Evolutionary conservation across 2,888 invertebrate species (phyloP).

Genomic region (Sesia apiformis): DNA sequence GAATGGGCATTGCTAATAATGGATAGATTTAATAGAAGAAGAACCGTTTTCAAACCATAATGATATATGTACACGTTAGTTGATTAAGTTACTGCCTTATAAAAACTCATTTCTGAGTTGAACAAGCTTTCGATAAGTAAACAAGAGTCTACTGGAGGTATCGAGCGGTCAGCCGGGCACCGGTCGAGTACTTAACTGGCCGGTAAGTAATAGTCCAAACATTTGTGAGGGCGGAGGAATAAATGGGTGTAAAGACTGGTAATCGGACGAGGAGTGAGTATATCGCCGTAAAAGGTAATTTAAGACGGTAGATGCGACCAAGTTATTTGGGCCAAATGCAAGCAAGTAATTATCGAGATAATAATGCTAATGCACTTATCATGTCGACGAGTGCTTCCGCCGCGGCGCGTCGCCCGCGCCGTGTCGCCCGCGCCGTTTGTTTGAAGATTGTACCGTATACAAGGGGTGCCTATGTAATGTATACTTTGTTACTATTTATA

Average conservation of each 20-base stretch:
- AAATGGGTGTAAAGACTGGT: conserved; percentile 24
- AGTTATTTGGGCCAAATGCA: conserved; percentile 70
- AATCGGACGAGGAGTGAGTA: conserved; percentile 31
- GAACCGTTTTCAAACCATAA: too few species aligned
- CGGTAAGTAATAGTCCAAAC: conserved; percentile 61
- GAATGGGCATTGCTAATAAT: too few species aligned
- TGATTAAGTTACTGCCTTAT: too few species aligned
- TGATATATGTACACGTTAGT: too few species aligned
- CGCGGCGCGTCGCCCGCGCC: conserved; percentile 21
- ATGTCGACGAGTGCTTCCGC: conserved; percentile 68
- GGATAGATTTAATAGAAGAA: too few species aligned
- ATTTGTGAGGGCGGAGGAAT: conserved; percentile 38
- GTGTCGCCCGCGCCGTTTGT: conserved; percentile 21
- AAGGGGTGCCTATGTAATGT: too few species aligned
- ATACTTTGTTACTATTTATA: too few species aligned
- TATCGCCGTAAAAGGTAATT: conserved; percentile 53
- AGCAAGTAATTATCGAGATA: conserved; percentile 72
- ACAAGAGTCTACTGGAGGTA: background rate
- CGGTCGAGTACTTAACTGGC: conserved; percentile 36
- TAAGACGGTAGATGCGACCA: conserved; percentile 56
- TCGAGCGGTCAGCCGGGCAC: conserved; percentile 14
- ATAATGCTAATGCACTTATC: conserved; percentile 75
- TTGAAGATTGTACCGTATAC: conserved; percentile 15
- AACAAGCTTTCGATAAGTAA: background rate
- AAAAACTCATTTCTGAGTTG: too few species aligned